Evolutionary conservation across 2,113 vertebrate genomes (phyloP).

Genomic region (Argyrosomus japonicus): DNA sequence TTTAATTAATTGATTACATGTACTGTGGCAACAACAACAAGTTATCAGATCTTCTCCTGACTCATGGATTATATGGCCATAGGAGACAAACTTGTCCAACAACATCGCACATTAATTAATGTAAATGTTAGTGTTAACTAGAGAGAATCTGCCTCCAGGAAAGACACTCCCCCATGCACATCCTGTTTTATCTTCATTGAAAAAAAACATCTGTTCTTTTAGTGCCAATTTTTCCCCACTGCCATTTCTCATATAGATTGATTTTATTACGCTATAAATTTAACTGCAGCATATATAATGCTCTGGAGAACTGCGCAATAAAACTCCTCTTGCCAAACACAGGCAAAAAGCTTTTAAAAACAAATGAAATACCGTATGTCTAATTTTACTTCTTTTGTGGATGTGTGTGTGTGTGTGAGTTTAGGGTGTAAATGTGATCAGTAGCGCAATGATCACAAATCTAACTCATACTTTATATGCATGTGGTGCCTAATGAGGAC

Average conservation of each 20-base stretch:
- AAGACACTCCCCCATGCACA: not conserved
- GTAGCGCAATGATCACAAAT: conserved; percentile 5
- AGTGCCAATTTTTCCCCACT: conserved; percentile 8
- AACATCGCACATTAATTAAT: not conserved
- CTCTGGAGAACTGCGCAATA: conserved; percentile 14
- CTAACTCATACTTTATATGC: not conserved
- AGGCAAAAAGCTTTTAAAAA: conserved; percentile 25
- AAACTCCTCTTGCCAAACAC: conserved; percentile 9
- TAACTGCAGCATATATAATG: conserved; percentile 27
- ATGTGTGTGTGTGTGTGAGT: not conserved
- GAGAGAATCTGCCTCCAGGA: not conserved
- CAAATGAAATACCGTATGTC: conserved; percentile 6
- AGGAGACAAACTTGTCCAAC: conserved; percentile 6
- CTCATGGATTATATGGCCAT: not conserved
- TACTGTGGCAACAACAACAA: not conserved
- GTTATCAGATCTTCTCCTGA: not conserved
- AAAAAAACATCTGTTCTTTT: conserved; percentile 45
- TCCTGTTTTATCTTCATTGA: not conserved
- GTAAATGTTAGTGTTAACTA: conserved; percentile 23
- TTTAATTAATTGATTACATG: not conserved
- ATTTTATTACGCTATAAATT: conserved; percentile 47
- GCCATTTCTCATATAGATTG: conserved; percentile 34
- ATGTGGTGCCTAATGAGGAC: not conserved
- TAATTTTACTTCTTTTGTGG: not conserved
- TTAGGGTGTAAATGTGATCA: not conserved